Evolutionary conservation across 2,113 vertebrate genomes (phyloP), one percentile per base, ranked within the genome.

Genomic region (Heterochromis multidens): DNA sequence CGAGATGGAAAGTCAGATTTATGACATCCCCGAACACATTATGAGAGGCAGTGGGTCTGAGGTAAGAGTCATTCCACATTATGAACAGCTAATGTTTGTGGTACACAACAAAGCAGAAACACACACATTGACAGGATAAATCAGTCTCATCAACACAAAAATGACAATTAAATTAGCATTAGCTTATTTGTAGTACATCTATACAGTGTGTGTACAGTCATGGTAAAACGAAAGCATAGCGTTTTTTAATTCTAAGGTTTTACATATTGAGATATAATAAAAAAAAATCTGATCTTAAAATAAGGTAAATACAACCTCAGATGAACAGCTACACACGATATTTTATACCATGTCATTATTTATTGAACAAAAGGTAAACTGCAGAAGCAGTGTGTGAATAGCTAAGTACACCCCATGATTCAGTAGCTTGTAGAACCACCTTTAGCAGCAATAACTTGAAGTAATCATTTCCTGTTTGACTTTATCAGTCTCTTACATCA

Each of bases 1-100:
- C 2, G 97, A 98, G 86, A 99, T 99, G 97, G 96, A 99, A 94
- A 97, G 97, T 79, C 97, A 98, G 93, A 99, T 99, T 92, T 99
- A 98, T 1, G 96, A 94, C 86, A 99, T 99, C 93, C 97, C 98
- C 0, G 97, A 99, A 90, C 95, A 97, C 58, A 90, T 99, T 14
- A 99, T 98, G 99, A 95, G 96, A 4, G 97, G 98, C 90, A 97
- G 95, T 0, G 99, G 98, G 3, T 88, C 94, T 17, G 97, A 98
- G 97, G 99, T 99, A 83, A 59, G 91, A 67, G 1, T 7, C n/a
- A 0, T 60, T 52, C 5, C 62, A 76, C 29, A 23, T 49, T 46
- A 29, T 49, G 23, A 23, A 70, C 46, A 25, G 40, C 65, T 49
- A 3, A 49, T 29, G 46, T 46, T 46, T 49, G 23, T n/a, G n/a